Evolutionary conservation across 1,140 invertebrate species (phyloP).

Genomic region (Ips typographus): DNA sequence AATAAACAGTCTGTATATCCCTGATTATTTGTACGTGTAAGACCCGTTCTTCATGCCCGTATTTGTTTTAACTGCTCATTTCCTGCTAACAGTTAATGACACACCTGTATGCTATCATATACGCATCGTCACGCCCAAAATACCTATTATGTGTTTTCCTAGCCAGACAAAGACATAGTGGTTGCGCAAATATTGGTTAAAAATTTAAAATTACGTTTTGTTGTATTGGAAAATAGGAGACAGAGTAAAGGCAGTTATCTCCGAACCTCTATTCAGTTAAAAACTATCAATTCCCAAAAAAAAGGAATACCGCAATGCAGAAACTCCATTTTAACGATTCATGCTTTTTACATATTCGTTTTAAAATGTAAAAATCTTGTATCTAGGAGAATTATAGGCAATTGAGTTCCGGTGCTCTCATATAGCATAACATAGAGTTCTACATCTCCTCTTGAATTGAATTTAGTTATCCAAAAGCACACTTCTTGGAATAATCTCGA

Average conservation of each 20-base stretch:
- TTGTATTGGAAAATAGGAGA: too few relatives aligned
- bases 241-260: too few relatives aligned
- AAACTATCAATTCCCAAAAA: too few relatives aligned
- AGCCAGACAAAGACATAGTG: constrained; percentile 15
- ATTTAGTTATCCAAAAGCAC: constrained; percentile 19
- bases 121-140: constrained; percentile 22
- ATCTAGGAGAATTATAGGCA: constrained; percentile 25
- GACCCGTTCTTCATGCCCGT: constrained; percentile 16
- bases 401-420: constrained; percentile 14
- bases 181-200: constrained; percentile 11
- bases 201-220: background rate
- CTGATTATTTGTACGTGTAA: constrained; percentile 9
- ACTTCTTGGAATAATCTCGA: constrained; percentile 26
- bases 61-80: constrained; percentile 24
- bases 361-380: constrained; percentile 16
- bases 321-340: constrained; percentile 19
- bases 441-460: constrained; percentile 22
- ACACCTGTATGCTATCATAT: constrained; percentile 23
- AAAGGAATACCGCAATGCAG: constrained; percentile 15
- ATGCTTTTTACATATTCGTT: constrained; percentile 16
- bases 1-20: too few relatives aligned
- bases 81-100: constrained; percentile 21
- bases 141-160: constrained; percentile 10
- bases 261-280: too few relatives aligned
- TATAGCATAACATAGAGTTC: constrained; percentile 17